A percentile compares a stretch with the other conserved stretches of the same genome.
Evolutionary conservation across 2,888 invertebrate genomes (phyloP).

Genomic region (Hyposoter didymator): DNA sequence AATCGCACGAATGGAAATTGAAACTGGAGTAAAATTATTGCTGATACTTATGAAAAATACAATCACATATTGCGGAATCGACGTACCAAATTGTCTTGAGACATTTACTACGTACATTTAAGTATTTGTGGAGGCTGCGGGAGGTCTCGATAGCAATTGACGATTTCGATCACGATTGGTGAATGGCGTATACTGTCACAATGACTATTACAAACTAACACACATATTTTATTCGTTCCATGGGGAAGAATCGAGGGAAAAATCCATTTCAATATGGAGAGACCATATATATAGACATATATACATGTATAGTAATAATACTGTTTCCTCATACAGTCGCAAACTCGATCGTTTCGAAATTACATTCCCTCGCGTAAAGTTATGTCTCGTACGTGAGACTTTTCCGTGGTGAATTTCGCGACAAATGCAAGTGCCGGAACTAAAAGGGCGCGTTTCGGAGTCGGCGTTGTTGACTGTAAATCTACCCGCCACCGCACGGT

Average conservation of each 20-base stretch:
- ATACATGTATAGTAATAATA: constrained; percentile 14
- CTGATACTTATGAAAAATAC: background rate
- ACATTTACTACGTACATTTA: background rate
- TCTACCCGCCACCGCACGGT: background rate
- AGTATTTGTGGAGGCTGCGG: background rate
- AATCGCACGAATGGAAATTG: background rate
- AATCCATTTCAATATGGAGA: constrained; percentile 56
- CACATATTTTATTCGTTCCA: constrained; percentile 11
- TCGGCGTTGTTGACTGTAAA: background rate
- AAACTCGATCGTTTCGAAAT: constrained; percentile 63
- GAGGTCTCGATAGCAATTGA: constrained; percentile 37
- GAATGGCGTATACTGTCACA: constrained; percentile 40
- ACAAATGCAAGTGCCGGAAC: constrained; percentile 19
- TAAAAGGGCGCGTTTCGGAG: constrained; percentile 42
- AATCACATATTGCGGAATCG: background rate
- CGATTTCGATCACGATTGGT: constrained; percentile 59
- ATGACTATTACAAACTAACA: constrained; percentile 49
- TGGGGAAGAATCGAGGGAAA: constrained; percentile 34
- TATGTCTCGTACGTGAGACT: constrained; percentile 62
- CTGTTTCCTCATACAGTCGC: constrained; percentile 11
- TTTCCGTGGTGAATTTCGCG: constrained; percentile 35
- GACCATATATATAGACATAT: background rate
- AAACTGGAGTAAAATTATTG: background rate
- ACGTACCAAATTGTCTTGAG: background rate
- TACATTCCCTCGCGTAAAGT: constrained; percentile 59